phyloP scores from a whole-genome alignment of 2,888 invertebrate species.

The Andrena camellia region DNA sequence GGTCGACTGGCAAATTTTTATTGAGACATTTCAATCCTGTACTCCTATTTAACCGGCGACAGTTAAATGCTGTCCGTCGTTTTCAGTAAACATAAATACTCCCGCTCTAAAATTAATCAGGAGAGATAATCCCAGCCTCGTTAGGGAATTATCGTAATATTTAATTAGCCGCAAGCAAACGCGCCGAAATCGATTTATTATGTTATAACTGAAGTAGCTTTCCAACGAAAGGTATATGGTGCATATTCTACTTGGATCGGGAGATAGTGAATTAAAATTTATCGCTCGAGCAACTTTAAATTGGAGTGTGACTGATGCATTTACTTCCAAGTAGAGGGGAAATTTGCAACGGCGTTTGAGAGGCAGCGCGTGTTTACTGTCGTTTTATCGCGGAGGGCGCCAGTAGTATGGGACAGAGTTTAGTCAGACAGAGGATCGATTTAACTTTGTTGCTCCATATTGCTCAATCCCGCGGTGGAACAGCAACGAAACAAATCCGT shows the following conservation, averaged over 20 bases:
- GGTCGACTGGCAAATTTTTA: neutral
- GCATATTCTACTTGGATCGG: no score
- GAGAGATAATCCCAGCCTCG: no score
- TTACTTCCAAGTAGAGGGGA: neutral
- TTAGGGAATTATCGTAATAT: no score
- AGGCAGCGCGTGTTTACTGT: neutral
- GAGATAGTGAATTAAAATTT: no score
- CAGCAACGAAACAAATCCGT: neutral
- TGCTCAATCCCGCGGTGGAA: slow-evolving; percentile 4
- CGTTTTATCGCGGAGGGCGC: neutral
- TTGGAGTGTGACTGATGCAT: neutral
- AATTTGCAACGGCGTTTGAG: neutral
- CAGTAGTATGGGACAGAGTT: neutral
- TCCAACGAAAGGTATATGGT: no score
- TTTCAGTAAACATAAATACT: no score
- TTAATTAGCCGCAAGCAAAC: neutral
- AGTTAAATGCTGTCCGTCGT: no score
- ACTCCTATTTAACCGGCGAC: no score
- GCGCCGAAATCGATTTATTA: neutral
- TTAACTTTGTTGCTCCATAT: neutral
- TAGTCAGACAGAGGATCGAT: neutral
- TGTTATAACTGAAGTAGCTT: no score
- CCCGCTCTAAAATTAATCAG: no score
- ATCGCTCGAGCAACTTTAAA: no score
- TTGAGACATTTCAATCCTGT: neutral